These are phyloP conservation scores for Dasyprocta punctata DNA, from an alignment of 2,113 vertebrate species.

Conservation along the genomic window DNA sequence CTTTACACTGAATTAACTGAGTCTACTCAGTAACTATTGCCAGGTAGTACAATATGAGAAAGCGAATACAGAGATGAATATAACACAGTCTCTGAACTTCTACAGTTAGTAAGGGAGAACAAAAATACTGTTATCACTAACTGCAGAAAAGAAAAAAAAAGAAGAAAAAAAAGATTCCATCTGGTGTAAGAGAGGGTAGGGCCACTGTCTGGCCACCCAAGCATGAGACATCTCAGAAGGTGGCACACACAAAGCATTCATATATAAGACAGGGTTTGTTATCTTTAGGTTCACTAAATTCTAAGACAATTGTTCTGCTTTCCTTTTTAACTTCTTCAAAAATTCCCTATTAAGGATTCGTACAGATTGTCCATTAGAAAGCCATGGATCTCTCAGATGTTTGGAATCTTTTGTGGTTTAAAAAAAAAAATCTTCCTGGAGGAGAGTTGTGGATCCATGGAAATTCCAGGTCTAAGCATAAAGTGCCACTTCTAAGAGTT, in stretches of 20 bases:
- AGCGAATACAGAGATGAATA: background rate
- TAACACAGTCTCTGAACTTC: background rate
- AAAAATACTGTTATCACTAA: background rate
- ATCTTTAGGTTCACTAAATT: background rate
- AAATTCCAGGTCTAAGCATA: background rate
- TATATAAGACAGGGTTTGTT: background rate
- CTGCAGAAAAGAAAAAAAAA: background rate
- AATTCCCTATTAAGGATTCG: background rate
- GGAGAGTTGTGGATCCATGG: background rate
- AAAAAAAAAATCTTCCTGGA: background rate
- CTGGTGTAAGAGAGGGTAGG: background rate
- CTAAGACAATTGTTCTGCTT: background rate
- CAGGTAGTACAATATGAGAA: background rate
- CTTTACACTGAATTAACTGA: background rate
- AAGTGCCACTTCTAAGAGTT: accelerated
- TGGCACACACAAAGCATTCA: background rate
- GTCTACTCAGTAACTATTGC: background rate
- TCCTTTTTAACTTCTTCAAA: background rate
- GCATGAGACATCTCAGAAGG: background rate
- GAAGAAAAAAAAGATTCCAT: background rate
- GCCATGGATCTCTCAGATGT: background rate
- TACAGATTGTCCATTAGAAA: background rate
- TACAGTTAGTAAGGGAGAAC: background rate
- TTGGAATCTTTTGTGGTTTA: background rate
- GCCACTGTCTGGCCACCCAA: background rate